Conservation (phyloP, 1,140 invertebrate species). For the Drosophila bipectinata region DNA sequence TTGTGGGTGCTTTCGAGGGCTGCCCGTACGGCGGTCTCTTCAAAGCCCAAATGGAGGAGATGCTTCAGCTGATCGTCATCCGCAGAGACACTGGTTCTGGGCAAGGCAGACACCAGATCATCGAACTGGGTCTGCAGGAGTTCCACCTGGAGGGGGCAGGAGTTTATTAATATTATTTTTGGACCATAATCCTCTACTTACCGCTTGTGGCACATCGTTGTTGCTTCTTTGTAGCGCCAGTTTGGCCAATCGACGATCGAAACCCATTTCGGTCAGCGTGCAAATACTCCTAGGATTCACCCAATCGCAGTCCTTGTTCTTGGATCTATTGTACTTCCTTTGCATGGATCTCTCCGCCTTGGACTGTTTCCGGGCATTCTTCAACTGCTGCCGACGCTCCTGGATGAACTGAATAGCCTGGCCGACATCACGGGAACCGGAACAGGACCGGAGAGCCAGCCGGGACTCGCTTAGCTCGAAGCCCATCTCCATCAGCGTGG, state of each 20-base stretch:
- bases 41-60: slow-evolving; percentile 87
- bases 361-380: slow-evolving; percentile 85
- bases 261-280: slow-evolving; percentile 89
- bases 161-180: not conserved
- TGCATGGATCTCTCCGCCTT: slow-evolving; percentile 85
- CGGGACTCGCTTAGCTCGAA: slow-evolving; percentile 87
- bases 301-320: slow-evolving; percentile 57
- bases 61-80: slow-evolving; percentile 60
- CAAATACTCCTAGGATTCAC: slow-evolving; percentile 84
- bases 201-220: slow-evolving; percentile 88
- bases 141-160: slow-evolving; percentile 53
- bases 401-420: slow-evolving; percentile 88
- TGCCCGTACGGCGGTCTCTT: slow-evolving; percentile 84
- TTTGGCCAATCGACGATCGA: slow-evolving; percentile 85
- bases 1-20: slow-evolving; percentile 86
- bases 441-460: slow-evolving; percentile 87
- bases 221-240: slow-evolving; percentile 87
- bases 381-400: slow-evolving; percentile 85
- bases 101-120: slow-evolving; percentile 38
- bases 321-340: slow-evolving; percentile 55
- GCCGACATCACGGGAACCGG: slow-evolving; percentile 86
- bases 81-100: slow-evolving; percentile 9
- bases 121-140: slow-evolving; percentile 52
- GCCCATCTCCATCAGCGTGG: slow-evolving; percentile 86
- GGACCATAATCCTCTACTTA: slow-evolving; percentile 79